Conservation (phyloP, 2,888 invertebrate genomes). For the Enchytraeus crypticus region DNA sequence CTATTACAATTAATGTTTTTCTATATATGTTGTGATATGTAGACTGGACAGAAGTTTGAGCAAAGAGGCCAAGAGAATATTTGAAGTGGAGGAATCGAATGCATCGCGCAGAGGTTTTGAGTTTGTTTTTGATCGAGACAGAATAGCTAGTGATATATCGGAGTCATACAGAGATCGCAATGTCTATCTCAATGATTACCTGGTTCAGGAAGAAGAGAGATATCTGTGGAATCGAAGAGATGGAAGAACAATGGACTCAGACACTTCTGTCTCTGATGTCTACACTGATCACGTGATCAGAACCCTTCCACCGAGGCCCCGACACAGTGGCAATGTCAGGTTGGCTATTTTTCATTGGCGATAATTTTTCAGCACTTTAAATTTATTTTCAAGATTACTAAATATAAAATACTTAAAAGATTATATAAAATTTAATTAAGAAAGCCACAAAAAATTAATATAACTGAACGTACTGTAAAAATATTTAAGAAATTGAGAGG, state of each 20-base stretch:
- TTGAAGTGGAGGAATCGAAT: background rate
- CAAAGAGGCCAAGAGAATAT: background rate
- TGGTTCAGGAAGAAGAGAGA: background rate
- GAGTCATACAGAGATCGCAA: background rate
- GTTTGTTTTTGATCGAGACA: background rate
- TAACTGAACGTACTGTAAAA: too few species aligned
- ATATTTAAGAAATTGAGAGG: background rate
- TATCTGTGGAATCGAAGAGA: background rate
- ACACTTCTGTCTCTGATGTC: background rate
- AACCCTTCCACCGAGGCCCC: background rate
- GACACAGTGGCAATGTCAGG: background rate
- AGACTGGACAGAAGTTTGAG: background rate
- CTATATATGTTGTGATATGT: too few species aligned
- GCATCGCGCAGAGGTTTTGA: background rate
- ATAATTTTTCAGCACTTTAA: too few species aligned
- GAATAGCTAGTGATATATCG: too few species aligned
- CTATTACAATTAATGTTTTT: too few species aligned
- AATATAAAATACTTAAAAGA: too few species aligned
- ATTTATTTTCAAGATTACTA: too few species aligned
- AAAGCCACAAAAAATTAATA: too few species aligned
- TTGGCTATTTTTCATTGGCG: background rate
- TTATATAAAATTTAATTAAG: too few species aligned
- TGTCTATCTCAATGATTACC: background rate
- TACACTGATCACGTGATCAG: background rate
- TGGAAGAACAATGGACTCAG: background rate